Evolutionary conservation across 2,888 invertebrate genomes (phyloP).

Genomic region (Drosophila ochracea): DNA sequence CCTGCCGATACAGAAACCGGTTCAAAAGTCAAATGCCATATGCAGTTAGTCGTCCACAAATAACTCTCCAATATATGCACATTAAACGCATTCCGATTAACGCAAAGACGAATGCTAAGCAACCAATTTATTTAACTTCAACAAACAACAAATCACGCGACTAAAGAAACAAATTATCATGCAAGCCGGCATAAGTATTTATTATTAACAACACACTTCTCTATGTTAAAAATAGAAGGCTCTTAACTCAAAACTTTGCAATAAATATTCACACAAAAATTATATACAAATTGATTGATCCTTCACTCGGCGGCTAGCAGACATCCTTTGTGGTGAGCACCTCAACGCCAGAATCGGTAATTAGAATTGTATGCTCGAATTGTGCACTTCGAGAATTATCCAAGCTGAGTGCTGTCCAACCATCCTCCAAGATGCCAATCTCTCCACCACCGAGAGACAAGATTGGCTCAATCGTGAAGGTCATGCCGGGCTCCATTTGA

Average conservation of each 20-base stretch:
- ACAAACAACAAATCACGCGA: slow-evolving; percentile 19
- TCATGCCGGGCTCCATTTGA: slow-evolving; percentile 94
- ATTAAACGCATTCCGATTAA: slow-evolving; percentile 1
- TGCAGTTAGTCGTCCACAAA: slow-evolving; percentile 58
- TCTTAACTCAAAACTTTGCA: slow-evolving; percentile 26
- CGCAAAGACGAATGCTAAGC: slow-evolving; percentile 5
- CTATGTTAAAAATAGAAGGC: slow-evolving; percentile 30
- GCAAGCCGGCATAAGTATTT: slow-evolving; percentile 47
- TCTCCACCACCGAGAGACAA: slow-evolving; percentile 90
- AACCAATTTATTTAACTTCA: slow-evolving; percentile 20
- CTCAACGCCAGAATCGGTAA: slow-evolving; percentile 91
- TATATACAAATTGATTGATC: slow-evolving; percentile 17
- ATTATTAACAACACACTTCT: slow-evolving; percentile 21
- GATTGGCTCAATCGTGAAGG: slow-evolving; percentile 97
- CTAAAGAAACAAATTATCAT: slow-evolving; percentile 30
- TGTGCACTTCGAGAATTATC: slow-evolving; percentile 95
- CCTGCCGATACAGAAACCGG: slow-evolving; percentile 93
- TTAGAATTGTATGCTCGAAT: slow-evolving; percentile 95
- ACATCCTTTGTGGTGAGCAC: slow-evolving; percentile 90
- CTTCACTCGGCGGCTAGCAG: background rate
- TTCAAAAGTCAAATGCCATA: slow-evolving; percentile 79
- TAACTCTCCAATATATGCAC: slow-evolving; percentile 5
- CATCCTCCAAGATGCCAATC: slow-evolving; percentile 91
- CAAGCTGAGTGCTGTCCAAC: slow-evolving; percentile 95
- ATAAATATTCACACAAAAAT: slow-evolving; percentile 43